Conservation (phyloP, 2,113 vertebrate genomes). For the Rhea americana region DNA sequence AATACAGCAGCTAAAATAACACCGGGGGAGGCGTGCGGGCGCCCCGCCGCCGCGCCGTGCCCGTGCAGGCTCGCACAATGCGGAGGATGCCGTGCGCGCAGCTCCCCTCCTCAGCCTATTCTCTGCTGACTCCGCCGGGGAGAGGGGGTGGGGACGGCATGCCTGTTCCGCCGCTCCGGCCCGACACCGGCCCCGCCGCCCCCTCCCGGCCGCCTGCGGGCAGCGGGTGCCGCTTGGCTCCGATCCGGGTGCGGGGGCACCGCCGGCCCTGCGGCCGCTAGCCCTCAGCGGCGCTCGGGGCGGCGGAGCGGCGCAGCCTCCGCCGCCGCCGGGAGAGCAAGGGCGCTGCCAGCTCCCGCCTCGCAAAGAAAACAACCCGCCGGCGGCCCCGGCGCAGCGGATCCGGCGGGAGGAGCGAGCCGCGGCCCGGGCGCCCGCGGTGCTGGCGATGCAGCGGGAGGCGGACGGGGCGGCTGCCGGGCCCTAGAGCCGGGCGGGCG, state of each 20-base stretch:
- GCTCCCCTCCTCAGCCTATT: not conserved
- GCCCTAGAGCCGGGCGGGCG: too few species aligned
- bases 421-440: not conserved
- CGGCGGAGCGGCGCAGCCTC: not conserved
- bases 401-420: not conserved
- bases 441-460: not conserved
- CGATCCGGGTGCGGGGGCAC: too few species aligned
- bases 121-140: not conserved
- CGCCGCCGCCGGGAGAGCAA: not conserved
- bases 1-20: not conserved
- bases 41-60: slow-evolving; percentile 1
- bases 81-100: not conserved
- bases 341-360: not conserved
- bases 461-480: not conserved
- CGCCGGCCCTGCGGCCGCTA: not conserved
- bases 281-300: not conserved
- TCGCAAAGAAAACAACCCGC: not conserved
- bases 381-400: not conserved
- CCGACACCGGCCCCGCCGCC: not conserved
- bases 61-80: slow-evolving; percentile 11
- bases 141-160: not conserved
- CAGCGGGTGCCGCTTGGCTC: not conserved
- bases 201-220: not conserved
- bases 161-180: not conserved
- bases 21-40: not conserved